Conservation (phyloP, 2,113 vertebrate species). For the Apodemus sylvaticus region DNA sequence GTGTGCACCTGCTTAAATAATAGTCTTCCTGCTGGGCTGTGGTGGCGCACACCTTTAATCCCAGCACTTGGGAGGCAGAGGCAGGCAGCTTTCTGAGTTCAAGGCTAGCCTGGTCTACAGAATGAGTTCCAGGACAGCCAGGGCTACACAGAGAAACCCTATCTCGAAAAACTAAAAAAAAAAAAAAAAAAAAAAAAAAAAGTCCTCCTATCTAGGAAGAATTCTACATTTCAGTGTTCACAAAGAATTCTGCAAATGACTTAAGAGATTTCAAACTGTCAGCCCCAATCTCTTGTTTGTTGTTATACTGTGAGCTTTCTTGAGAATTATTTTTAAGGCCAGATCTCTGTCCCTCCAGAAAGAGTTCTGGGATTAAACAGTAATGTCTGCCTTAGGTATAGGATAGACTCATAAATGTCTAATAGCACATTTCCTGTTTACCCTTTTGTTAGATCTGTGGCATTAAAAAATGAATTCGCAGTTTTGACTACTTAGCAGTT, state of each 20-base stretch:
- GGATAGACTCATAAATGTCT: background rate
- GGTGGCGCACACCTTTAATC: too few species aligned
- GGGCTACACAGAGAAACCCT: too few species aligned
- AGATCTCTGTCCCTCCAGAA: background rate
- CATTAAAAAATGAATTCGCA: background rate
- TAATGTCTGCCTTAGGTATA: slow-evolving; percentile 3
- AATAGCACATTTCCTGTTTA: background rate
- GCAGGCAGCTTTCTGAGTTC: too few species aligned
- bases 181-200: too few species aligned
- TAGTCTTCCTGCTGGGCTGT: too few species aligned
- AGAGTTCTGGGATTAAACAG: background rate
- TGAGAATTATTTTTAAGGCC: background rate
- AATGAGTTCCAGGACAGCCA: too few species aligned
- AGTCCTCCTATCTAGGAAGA: slow-evolving; percentile 26
- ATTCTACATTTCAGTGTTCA: background rate
- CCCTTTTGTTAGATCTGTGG: background rate
- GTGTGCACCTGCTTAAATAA: slow-evolving; percentile 60
- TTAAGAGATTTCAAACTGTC: background rate
- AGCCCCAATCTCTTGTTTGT: background rate
- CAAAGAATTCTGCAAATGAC: background rate
- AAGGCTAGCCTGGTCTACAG: too few species aligned
- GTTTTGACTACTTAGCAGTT: background rate
- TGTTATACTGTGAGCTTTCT: background rate
- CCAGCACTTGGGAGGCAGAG: too few species aligned
- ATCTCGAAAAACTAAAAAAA: too few species aligned